A percentile compares a stretch with the other conserved stretches of the same genome.
phyloP scores from a whole-genome alignment of 2,797 vertebrate species.

The Ctenochaetus hawaiiensis region DNA sequence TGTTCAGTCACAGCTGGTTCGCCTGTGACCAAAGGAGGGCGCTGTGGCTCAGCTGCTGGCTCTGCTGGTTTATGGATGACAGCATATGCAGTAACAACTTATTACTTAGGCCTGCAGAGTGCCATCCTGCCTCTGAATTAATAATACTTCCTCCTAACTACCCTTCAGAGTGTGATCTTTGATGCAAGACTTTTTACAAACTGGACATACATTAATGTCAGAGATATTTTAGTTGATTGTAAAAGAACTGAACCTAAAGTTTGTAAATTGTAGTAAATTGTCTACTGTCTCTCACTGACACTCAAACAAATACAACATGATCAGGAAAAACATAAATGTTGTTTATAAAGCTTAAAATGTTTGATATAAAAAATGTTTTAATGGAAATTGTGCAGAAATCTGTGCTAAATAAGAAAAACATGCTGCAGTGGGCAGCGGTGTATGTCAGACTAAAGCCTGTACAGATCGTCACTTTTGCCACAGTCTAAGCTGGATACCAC shows the following conservation, averaged over 20 bases:
- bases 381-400: conserved; percentile 55
- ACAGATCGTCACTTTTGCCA: conserved; percentile 41
- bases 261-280: background rate
- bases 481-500: conserved; percentile 49
- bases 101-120: conserved; percentile 11
- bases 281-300: background rate
- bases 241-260: conserved; percentile 35
- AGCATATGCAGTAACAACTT: conserved; percentile 28
- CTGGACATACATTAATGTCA: background rate
- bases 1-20: no score
- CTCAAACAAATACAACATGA: background rate
- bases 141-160: conserved; percentile 16
- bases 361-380: conserved; percentile 33
- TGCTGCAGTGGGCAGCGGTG: conserved; percentile 30
- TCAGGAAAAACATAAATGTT: conserved; percentile 25
- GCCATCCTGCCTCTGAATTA: conserved; percentile 36
- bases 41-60: conserved; percentile 42
- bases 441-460: conserved; percentile 53
- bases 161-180: conserved; percentile 19
- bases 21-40: conserved; percentile 59
- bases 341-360: conserved; percentile 35
- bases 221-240: conserved; percentile 18
- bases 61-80: background rate
- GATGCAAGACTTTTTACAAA: conserved; percentile 7
- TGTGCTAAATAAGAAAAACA: conserved; percentile 57